Conservation (phyloP, 1,140 invertebrate species). For the Drosophila tani region DNA sequence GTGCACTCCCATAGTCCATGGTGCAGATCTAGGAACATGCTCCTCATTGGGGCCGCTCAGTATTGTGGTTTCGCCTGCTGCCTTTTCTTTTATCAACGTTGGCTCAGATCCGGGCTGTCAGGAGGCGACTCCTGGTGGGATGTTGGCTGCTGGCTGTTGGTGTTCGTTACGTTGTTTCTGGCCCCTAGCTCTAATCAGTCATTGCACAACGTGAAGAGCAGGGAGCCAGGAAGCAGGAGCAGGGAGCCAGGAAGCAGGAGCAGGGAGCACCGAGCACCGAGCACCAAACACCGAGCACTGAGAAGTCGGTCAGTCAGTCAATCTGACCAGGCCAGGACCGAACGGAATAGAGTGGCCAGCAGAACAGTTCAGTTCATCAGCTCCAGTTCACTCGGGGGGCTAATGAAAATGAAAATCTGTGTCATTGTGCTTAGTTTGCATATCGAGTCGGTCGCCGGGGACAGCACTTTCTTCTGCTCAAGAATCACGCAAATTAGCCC, state of each 20-base stretch:
- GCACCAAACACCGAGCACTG: not conserved
- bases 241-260: no score
- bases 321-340: slow-evolving; percentile 9
- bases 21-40: slow-evolving; percentile 16
- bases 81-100: slow-evolving; percentile 78
- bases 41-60: slow-evolving; percentile 51
- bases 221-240: slow-evolving; percentile 2
- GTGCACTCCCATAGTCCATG: slow-evolving; percentile 7
- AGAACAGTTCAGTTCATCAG: slow-evolving; percentile 30
- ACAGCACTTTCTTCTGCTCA: slow-evolving; percentile 40
- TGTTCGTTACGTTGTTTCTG: slow-evolving; percentile 47
- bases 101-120: slow-evolving; percentile 53
- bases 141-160: slow-evolving; percentile 20
- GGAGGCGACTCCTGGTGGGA: slow-evolving; percentile 31
- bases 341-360: not conserved
- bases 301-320: slow-evolving; percentile 48
- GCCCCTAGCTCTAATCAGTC: slow-evolving; percentile 68
- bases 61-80: slow-evolving; percentile 74
- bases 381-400: slow-evolving; percentile 36
- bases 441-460: slow-evolving; percentile 49
- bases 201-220: slow-evolving; percentile 52
- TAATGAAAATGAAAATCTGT: slow-evolving; percentile 82
- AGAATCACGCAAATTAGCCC: slow-evolving; percentile 56
- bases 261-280: slow-evolving; percentile 2
- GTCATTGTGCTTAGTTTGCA: slow-evolving; percentile 73